phyloP scores from a whole-genome alignment of 1,140 invertebrate species.

The Sinella curviseta region DNA sequence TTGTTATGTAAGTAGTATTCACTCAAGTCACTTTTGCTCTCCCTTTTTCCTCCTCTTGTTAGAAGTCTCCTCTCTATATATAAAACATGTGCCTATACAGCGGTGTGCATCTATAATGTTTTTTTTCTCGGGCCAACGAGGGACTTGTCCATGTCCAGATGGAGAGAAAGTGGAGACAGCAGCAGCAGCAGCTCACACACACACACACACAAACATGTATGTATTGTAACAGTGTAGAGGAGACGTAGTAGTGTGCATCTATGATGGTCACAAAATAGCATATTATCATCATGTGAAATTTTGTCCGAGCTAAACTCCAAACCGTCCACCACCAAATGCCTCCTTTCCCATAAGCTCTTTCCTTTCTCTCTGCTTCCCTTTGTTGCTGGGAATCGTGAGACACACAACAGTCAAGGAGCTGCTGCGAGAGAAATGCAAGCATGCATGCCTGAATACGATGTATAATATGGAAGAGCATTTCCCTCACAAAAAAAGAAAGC shows the following conservation, averaged over 20 bases:
- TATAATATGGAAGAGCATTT: too few relatives aligned
- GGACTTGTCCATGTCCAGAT: background rate
- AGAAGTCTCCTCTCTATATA: background rate
- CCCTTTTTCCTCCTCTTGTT: background rate
- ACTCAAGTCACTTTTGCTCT: background rate
- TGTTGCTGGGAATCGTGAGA: slow-evolving; percentile 10
- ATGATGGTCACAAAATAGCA: background rate
- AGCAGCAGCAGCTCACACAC: background rate
- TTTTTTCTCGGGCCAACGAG: background rate
- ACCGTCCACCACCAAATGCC: background rate
- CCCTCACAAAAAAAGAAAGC: too few relatives aligned
- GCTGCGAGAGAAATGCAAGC: too few relatives aligned
- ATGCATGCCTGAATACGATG: too few relatives aligned
- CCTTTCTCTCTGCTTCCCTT: background rate
- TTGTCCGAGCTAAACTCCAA: background rate
- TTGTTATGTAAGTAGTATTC: slow-evolving; percentile 18
- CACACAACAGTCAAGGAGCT: background rate
- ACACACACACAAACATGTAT: background rate
- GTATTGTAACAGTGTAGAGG: background rate
- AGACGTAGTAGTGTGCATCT: too few relatives aligned
- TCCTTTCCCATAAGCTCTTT: too few relatives aligned
- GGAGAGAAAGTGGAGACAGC: slow-evolving; percentile 4
- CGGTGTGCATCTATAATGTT: background rate
- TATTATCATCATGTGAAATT: background rate
- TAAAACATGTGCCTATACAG: too few relatives aligned